Conservation (phyloP, 2,113 vertebrate genomes). For the Bubo blakistoni region DNA sequence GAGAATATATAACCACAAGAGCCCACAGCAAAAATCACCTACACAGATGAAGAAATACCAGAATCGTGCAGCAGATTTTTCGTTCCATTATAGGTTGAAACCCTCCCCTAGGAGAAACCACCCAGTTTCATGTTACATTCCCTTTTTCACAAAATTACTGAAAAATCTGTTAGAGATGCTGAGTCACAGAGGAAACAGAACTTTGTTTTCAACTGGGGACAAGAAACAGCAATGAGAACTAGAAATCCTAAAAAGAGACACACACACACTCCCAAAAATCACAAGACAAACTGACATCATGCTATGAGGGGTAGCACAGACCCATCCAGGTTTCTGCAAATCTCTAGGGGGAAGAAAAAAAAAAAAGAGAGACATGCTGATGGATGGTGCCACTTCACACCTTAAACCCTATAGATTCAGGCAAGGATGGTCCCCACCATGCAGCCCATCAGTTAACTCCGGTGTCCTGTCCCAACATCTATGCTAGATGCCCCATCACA, state of each 20-base stretch:
- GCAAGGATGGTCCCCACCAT: not conserved
- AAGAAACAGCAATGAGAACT: not conserved
- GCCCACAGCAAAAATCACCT: not conserved
- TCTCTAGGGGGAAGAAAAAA: not conserved
- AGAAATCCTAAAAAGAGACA: not conserved
- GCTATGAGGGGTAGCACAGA: not conserved
- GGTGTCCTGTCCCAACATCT: not conserved
- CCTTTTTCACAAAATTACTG: not conserved
- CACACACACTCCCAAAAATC: not conserved
- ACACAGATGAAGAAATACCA: not conserved
- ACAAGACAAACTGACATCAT: not conserved
- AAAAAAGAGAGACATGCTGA: accelerated
- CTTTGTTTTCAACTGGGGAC: not conserved
- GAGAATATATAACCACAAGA: not conserved
- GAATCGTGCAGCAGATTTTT: not conserved
- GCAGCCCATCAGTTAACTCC: not conserved
- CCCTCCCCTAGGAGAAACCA: not conserved
- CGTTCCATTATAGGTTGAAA: not conserved
- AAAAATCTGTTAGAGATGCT: not conserved
- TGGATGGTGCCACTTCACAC: not conserved
- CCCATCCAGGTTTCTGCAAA: accelerated
- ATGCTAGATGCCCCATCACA: accelerated
- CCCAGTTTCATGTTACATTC: not conserved
- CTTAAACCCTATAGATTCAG: not conserved
- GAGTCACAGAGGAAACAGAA: not conserved